Evolutionary conservation across 2,888 invertebrate species (phyloP), one percentile per base, ranked within the genome.

Genomic region (Ellobium chinense): DNA sequence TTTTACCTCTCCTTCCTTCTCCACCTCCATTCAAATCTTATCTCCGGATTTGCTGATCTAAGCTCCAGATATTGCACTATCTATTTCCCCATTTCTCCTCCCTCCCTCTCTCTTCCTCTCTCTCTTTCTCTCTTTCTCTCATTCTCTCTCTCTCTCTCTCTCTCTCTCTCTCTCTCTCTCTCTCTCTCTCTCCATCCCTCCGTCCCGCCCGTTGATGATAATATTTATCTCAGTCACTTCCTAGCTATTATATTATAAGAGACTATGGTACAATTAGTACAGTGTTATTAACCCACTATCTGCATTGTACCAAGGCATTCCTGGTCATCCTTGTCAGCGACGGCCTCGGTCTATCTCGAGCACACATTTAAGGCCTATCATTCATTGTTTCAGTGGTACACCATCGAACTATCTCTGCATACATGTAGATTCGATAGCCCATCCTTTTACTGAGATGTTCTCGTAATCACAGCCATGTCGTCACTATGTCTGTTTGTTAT

Each of bases 91-190:
- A n/a, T 36, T n/a, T 37, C 21, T 31, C 24, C 36, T 66, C 29
- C 14, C 36, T 21, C 36, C 34, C 66, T 66, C 36, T 66, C 36
- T 66, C 66, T 66, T 29, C 29, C 36, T 66, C 66, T 66, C 66
- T 66, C 36, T 66, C 66, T 66, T 29, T 66, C 66, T 7, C 66
- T 14, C 66, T 14, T n/a, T 14, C 66, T 14, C 66, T 14, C 66
- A 27, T n/a, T 65, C 34, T 65, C 66, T 65, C 66, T 27, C 31
- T 34, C 31, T 31, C 34, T 65, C 29, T 27, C 46, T 18, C 46
- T 46, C n/a, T n/a, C 46, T 18, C 7, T 46, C 18, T 18, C 18
- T 18, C 18, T 46, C 46, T 46, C 46, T 46, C 18, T 46, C 46
- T 46, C 46, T 46, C 46, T 46, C 9, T 46, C 46, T 46, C 18